These are phyloP conservation scores for Perca schrenkii DNA, from an alignment of 2,113 vertebrate species.

Conservation along the genomic window DNA sequence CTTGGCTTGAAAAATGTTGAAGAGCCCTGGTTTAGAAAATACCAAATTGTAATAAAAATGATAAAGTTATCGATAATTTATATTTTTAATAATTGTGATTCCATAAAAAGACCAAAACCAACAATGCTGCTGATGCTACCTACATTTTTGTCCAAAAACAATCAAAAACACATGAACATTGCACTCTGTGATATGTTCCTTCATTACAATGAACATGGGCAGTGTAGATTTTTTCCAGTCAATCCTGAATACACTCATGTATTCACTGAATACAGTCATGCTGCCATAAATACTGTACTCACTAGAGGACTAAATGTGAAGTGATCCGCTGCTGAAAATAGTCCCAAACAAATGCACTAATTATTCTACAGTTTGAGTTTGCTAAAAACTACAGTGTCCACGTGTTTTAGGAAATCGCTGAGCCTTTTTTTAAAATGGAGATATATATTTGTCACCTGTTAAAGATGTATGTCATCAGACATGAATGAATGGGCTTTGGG, in stretches of 20 bases:
- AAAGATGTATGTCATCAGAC: background rate
- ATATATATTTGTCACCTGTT: background rate
- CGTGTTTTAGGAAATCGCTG: background rate
- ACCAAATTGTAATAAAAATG: background rate
- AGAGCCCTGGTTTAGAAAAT: no score
- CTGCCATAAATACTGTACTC: background rate
- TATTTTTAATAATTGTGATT: background rate
- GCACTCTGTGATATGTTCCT: no score
- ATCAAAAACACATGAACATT: no score
- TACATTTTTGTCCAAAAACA: no score
- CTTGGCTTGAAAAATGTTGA: no score
- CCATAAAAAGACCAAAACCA: background rate
- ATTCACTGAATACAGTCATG: no score
- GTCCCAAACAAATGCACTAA: background rate
- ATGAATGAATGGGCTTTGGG: background rate
- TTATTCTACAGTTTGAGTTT: background rate
- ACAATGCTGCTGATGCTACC: background rate
- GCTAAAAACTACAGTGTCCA: background rate
- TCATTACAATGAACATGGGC: no score
- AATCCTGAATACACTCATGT: no score
- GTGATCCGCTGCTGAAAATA: background rate
- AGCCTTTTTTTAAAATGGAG: background rate
- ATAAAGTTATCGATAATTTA: background rate
- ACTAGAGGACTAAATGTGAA: background rate
- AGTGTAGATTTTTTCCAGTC: no score